These are phyloP conservation scores for Epinotia brunnichana DNA, from an alignment of 2,888 invertebrate genomes.

Conservation along the genomic window DNA sequence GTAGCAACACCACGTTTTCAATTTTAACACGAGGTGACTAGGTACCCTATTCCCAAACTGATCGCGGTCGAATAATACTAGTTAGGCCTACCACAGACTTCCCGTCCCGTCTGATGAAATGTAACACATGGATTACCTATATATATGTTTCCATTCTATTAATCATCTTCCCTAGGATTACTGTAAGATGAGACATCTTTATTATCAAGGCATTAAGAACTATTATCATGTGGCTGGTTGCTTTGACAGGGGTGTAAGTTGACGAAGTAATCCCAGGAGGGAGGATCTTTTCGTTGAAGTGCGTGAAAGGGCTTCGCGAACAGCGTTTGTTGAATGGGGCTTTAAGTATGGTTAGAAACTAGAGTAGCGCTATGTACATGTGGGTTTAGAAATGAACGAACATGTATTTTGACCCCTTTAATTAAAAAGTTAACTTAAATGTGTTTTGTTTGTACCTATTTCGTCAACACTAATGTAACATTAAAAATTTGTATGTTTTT, in stretches of 20 bases:
- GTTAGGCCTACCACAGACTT: not conserved
- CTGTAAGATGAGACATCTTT: not conserved
- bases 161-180: slow-evolving; percentile 7
- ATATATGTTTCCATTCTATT: slow-evolving; percentile 1
- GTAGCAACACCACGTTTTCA: too few relatives aligned
- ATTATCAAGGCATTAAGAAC: slow-evolving; percentile 12
- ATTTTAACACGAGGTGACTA: too few relatives aligned
- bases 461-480: too few relatives aligned
- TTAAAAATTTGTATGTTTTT: too few relatives aligned
- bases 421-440: too few relatives aligned
- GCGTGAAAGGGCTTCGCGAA: slow-evolving; percentile 17
- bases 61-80: not conserved
- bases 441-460: too few relatives aligned
- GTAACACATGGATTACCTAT: not conserved
- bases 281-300: slow-evolving; percentile 11
- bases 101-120: not conserved
- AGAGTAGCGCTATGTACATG: not conserved
- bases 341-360: not conserved
- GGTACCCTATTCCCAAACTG: not conserved
- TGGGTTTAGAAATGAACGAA: not conserved
- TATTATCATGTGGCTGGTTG: not conserved
- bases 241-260: slow-evolving; percentile 1
- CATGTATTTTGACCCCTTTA: too few relatives aligned
- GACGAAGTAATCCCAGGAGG: not conserved
- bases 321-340: slow-evolving; percentile 1